A percentile compares a stretch with the other conserved stretches of the same genome.
These are phyloP conservation scores for Cavia porcellus DNA, from an alignment of 2,113 vertebrate genomes.

Conservation along the genomic window DNA sequence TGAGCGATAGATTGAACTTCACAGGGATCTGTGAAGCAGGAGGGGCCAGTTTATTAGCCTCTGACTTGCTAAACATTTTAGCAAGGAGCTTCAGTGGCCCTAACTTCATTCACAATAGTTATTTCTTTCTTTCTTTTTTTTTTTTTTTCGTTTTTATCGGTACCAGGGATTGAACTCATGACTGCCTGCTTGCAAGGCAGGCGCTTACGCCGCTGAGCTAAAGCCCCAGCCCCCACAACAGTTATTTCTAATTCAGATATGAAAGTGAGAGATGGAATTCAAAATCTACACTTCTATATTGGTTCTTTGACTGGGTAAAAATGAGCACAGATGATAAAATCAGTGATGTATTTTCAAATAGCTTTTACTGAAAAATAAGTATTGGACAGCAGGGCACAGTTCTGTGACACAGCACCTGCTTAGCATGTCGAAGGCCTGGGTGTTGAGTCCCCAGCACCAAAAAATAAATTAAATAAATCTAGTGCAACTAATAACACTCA, in stretches of 20 bases:
- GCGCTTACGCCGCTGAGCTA: too few species aligned
- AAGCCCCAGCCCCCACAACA: neutral
- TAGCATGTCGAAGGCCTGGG: neutral
- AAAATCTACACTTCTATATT: neutral
- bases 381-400: neutral
- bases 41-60: too few species aligned
- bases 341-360: neutral
- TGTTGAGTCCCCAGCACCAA: neutral
- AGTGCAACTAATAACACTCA: neutral
- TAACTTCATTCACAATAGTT: neutral
- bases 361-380: neutral
- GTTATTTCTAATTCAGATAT: neutral
- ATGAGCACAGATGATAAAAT: neutral
- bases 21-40: neutral
- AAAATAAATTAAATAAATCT: neutral
- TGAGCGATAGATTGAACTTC: neutral
- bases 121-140: neutral
- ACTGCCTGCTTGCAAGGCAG: too few species aligned
- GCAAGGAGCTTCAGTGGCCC: neutral
- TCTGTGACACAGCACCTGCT: neutral
- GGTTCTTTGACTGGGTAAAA: neutral
- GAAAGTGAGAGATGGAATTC: constrained; percentile 13
- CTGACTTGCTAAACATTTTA: neutral
- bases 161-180: too few species aligned
- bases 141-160: too few species aligned